Conservation (phyloP, 2,797 vertebrate genomes). For the Anabacerthia variegaticeps region DNA sequence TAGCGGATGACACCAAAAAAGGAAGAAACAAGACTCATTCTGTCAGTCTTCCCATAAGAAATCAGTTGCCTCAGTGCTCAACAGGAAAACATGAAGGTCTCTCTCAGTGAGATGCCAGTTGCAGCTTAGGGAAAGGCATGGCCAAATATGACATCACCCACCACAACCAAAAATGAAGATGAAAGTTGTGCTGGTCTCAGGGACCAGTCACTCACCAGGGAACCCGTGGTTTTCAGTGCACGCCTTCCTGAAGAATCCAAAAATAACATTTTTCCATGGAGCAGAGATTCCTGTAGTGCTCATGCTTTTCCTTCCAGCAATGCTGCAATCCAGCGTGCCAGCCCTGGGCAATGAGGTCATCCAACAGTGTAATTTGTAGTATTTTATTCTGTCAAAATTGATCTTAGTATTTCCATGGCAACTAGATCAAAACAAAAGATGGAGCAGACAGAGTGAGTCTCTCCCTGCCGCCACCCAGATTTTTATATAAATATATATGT, state of each 20-base stretch:
- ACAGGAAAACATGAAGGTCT: neutral
- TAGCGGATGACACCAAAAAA: neutral
- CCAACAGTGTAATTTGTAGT: slow-evolving; percentile 78
- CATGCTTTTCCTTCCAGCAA: slow-evolving; percentile 77
- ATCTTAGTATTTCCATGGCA: slow-evolving; percentile 66
- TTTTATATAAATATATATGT: slow-evolving; percentile 60
- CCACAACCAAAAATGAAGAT: slow-evolving; percentile 69
- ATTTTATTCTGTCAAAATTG: slow-evolving; percentile 74
- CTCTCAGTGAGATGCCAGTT: slow-evolving; percentile 26
- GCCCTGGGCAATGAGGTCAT: slow-evolving; percentile 82
- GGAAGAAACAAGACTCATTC: neutral
- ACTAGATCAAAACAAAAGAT: slow-evolving; percentile 70
- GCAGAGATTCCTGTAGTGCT: slow-evolving; percentile 82
- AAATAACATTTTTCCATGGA: slow-evolving; percentile 85
- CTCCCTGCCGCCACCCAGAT: slow-evolving; percentile 49
- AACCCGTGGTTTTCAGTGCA: slow-evolving; percentile 76
- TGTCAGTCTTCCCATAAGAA: neutral
- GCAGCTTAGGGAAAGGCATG: slow-evolving; percentile 34
- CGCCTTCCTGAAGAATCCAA: slow-evolving; percentile 79
- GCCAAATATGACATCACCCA: slow-evolving; percentile 70
- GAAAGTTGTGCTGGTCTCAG: slow-evolving; percentile 57
- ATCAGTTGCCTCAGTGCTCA: neutral
- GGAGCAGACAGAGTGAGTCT: slow-evolving; percentile 37
- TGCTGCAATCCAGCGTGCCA: slow-evolving; percentile 79
- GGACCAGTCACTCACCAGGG: slow-evolving; percentile 74